Conservation (phyloP, 2,888 invertebrate genomes). For the Trachelus iudaicus region DNA sequence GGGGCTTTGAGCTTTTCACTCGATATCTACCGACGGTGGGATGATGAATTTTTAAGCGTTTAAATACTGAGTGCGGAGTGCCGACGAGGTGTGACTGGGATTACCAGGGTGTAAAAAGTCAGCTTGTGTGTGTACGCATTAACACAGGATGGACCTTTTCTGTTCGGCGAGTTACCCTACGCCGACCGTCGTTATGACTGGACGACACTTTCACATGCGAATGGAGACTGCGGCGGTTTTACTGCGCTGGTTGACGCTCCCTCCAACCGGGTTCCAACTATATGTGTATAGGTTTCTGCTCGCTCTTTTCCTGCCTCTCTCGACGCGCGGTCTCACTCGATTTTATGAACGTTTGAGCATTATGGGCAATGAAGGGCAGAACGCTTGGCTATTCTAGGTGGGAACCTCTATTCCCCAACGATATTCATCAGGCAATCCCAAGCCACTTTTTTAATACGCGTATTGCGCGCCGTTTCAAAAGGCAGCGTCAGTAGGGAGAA, state of each 20-base stretch:
- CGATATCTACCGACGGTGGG: neutral
- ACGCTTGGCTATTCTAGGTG: neutral
- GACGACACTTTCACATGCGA: neutral
- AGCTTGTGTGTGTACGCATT: slow-evolving; percentile 4
- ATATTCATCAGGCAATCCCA: neutral
- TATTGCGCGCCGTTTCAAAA: neutral
- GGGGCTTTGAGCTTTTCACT: slow-evolving; percentile 1
- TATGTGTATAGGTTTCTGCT: neutral
- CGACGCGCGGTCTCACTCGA: neutral
- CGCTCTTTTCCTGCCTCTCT: neutral
- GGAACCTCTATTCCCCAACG: neutral
- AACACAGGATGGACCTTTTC: neutral
- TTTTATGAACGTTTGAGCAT: slow-evolving; percentile 7
- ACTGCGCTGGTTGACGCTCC: neutral
- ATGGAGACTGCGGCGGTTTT: neutral
- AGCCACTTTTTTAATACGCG: neutral
- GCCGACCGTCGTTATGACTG: neutral
- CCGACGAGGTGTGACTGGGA: neutral
- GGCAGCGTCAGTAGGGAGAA: neutral
- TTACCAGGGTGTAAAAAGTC: slow-evolving; percentile 18
- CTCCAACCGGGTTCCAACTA: neutral
- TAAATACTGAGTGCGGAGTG: slow-evolving; percentile 9
- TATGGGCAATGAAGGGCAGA: neutral
- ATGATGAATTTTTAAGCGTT: slow-evolving; percentile 18
- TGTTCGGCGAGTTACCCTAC: neutral